Evolutionary conservation across 2,113 vertebrate species (phyloP).

Genomic region (Daubentonia madagascariensis): DNA sequence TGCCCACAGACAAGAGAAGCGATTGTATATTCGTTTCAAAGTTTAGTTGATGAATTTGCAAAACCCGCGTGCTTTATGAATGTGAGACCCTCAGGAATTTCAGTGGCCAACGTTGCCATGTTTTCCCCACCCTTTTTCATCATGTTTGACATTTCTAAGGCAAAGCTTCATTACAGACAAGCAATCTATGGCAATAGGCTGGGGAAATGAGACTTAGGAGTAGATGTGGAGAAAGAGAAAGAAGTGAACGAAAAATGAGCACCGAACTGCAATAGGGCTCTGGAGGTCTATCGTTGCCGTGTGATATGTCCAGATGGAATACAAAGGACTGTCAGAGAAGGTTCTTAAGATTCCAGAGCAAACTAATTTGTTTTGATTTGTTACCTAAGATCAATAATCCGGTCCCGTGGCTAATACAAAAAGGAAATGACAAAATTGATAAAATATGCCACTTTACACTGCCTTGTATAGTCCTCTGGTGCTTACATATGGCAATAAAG

Average conservation of each 20-base stretch:
- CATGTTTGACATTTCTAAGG: slow-evolving; percentile 74
- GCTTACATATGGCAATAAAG: background rate
- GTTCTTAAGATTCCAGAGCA: background rate
- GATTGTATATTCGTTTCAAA: background rate
- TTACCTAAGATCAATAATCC: background rate
- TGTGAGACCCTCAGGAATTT: slow-evolving; percentile 31
- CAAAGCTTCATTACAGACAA: slow-evolving; percentile 49
- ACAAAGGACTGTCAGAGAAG: background rate
- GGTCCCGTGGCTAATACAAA: background rate
- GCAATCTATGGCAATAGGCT: slow-evolving; percentile 23
- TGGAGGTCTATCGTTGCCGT: background rate
- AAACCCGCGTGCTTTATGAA: background rate
- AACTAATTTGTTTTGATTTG: slow-evolving; percentile 8
- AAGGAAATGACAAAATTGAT: background rate
- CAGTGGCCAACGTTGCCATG: background rate
- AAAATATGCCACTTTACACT: background rate
- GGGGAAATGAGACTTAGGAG: slow-evolving; percentile 53
- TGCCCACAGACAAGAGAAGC: background rate
- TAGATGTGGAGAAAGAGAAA: slow-evolving; percentile 40
- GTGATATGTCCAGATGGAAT: background rate
- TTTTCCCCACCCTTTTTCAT: background rate
- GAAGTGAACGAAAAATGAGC: slow-evolving; percentile 42
- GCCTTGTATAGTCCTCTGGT: background rate
- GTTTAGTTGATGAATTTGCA: slow-evolving; percentile 12
- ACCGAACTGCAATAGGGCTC: slow-evolving; percentile 43